Evolutionary conservation across 1,140 invertebrate species (phyloP).

Genomic region (Drosophila baimaii): DNA sequence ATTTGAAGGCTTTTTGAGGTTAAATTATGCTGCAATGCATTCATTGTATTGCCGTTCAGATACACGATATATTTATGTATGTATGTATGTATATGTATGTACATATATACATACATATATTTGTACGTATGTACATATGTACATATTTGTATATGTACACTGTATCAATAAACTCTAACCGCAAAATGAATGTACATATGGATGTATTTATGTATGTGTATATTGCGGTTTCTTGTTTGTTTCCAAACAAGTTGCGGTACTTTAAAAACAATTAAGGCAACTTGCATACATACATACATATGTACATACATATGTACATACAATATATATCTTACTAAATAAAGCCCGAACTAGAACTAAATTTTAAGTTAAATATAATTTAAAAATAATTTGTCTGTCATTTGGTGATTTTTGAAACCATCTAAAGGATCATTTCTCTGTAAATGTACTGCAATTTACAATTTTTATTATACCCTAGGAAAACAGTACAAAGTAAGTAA

Average conservation of each 20-base stretch:
- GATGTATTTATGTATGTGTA: neutral
- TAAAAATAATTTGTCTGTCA: neutral
- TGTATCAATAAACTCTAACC: slow-evolving; percentile 14
- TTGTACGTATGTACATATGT: neutral
- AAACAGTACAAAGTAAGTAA: no score
- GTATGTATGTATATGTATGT: neutral
- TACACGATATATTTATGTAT: neutral
- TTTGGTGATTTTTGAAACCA: neutral
- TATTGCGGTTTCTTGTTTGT: slow-evolving; percentile 21
- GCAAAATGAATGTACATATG: slow-evolving; percentile 15
- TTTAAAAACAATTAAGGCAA: slow-evolving; percentile 25
- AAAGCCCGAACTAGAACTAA: neutral
- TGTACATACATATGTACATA: neutral
- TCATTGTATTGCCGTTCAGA: slow-evolving; percentile 32
- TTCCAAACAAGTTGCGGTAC: slow-evolving; percentile 30
- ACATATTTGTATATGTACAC: neutral
- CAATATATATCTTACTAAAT: neutral
- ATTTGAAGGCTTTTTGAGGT: slow-evolving; percentile 50
- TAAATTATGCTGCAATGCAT: slow-evolving; percentile 48
- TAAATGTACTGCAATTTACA: neutral
- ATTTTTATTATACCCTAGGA: no score
- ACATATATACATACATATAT: no score
- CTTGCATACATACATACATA: neutral
- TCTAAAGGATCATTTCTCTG: neutral
- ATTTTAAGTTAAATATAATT: no score